Percentiles rank a stretch among this genome's conserved stretches.
Evolutionary conservation across 2,888 invertebrate species (phyloP).

Genomic region (Dasypogon diadema): DNA sequence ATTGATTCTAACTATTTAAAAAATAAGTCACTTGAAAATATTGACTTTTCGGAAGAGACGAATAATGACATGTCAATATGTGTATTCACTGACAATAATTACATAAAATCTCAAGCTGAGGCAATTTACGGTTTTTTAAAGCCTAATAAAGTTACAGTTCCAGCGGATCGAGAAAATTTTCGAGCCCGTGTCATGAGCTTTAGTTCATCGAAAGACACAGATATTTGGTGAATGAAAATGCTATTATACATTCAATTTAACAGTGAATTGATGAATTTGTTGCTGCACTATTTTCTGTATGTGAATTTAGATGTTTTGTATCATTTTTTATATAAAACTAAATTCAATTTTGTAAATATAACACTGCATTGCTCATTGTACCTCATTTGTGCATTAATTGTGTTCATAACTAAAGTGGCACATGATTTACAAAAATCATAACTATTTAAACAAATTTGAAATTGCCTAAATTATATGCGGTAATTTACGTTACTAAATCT

Average conservation of each 20-base stretch:
- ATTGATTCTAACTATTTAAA: conserved; percentile 66
- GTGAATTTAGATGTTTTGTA: not conserved
- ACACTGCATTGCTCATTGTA: not conserved
- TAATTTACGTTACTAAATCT: not conserved
- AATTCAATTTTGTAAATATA: conserved; percentile 1
- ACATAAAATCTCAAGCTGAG: conserved; percentile 41
- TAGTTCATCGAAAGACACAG: conserved; percentile 72
- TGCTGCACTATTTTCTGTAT: conserved; percentile 5
- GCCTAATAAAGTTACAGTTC: conserved; percentile 75
- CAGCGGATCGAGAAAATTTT: conserved; percentile 73
- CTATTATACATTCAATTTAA: not conserved
- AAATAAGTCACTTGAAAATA: conserved; percentile 67
- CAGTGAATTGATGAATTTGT: conserved; percentile 18
- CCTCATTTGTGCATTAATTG: not conserved
- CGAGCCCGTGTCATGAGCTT: conserved; percentile 73
- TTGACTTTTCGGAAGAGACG: conserved; percentile 69
- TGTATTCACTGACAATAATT: conserved; percentile 1
- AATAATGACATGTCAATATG: conserved; percentile 68
- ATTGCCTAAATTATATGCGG: not conserved
- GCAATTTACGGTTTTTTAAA: conserved; percentile 49
- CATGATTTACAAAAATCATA: not conserved
- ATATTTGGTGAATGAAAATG: conserved; percentile 76
- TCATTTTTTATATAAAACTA: not conserved
- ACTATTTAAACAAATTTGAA: not conserved
- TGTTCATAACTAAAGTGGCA: not conserved